Base-by-base conservation (phyloP, 2,113 vertebrate genomes). In the Coptodon rendalli region DNA sequence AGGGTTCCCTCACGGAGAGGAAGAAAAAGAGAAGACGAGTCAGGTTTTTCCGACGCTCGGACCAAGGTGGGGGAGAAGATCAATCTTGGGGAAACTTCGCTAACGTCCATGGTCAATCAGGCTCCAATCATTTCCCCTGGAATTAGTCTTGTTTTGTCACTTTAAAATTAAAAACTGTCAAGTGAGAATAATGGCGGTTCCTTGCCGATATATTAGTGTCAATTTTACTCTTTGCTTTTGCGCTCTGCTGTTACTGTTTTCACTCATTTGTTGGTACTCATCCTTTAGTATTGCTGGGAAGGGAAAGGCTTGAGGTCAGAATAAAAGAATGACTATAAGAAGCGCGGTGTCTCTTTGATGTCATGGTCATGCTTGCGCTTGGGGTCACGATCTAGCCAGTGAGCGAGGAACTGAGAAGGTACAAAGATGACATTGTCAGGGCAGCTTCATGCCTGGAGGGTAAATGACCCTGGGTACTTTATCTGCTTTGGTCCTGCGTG, bases 61-160 rank as follows among this genome's bases (percentile, higher is more conserved):
- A 54, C 82, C 31, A 81, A 84, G 90, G 63, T 36, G 57, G 66
- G 86, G 86, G 87, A 91, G 87, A 81, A 91, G 90, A 95, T 95
- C 91, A 94, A 95, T 95, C 95, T 93, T 57, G 10, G 76, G 54
- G 85, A 71, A 85, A 89, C 78, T 91, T 82, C 84, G 81, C 91
- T 88, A 82, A 90, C 84, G 81, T 94, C 92, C 81, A 82, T 59
- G 87, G 87, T 89, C 90, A 63, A 88, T 89, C 87, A 90, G 83
- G 87, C 82, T 88, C 93, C 93, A 89, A 94, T 94, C 90, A 91
- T 92, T 91, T 88, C 12, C 90, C 12, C 6, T 80, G 66, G 90
- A 92, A 93, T 94, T 95, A 93, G 93, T 95, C 93, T 95, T 92
- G 92, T 92, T 95, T 95, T 95, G 95, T 93, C 95, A 94, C 91